phyloP scores from a whole-genome alignment of 2,888 invertebrate species.

The Caenorhabditis uteleia region DNA sequence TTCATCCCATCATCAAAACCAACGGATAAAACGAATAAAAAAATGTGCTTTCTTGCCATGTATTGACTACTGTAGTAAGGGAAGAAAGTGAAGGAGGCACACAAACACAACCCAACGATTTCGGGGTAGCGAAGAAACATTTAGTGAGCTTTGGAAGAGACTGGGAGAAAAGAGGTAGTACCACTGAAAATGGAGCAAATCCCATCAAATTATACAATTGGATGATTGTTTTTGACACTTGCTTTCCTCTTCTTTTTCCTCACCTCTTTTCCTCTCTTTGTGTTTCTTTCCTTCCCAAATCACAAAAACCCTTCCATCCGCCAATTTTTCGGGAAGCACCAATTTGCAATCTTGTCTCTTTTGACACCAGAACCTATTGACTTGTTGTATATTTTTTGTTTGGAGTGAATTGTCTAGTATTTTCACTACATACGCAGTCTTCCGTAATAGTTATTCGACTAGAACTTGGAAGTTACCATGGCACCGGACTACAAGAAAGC shows the following conservation, averaged over 20 bases:
- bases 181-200: conserved; percentile 33
- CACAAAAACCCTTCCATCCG: no score
- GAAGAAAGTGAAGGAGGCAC: no score
- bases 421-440: neutral
- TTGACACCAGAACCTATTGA: conserved; percentile 6
- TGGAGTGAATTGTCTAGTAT: neutral
- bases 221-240: conserved; percentile 52
- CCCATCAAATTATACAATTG: conserved; percentile 48
- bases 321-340: conserved; percentile 22
- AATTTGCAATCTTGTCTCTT: conserved; percentile 25
- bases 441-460: neutral
- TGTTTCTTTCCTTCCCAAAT: no score
- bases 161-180: neutral
- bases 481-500: conserved; percentile 37
- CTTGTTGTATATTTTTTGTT: neutral
- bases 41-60: no score
- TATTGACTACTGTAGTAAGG: no score
- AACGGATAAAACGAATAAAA: neutral
- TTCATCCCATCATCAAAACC: neutral
- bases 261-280: conserved; percentile 1
- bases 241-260: conserved; percentile 9
- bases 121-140: no score
- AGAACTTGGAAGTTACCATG: conserved; percentile 4
- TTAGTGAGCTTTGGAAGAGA: no score
- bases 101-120: no score